phyloP scores from a whole-genome alignment of 2,113 vertebrate genomes.

The Lucifuga dentata region DNA sequence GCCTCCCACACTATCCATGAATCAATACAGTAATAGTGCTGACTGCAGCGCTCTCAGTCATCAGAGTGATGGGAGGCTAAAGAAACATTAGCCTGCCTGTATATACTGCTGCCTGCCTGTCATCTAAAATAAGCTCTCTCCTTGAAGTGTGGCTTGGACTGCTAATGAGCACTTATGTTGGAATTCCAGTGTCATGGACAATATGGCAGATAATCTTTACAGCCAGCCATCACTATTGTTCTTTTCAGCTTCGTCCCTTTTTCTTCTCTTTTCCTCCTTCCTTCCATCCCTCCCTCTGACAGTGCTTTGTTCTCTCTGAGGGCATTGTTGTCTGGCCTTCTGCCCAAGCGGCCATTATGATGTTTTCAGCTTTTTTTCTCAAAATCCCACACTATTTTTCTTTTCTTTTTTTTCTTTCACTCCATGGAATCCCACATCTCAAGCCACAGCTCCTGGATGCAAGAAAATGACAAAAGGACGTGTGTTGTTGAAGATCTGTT shows the following conservation, averaged over 20 bases:
- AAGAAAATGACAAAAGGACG: neutral
- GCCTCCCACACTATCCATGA: conserved; percentile 53
- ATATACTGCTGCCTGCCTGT: conserved; percentile 26
- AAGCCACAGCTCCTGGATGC: neutral
- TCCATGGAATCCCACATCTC: conserved; percentile 17
- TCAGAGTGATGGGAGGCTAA: conserved; percentile 31
- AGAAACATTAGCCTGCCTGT: conserved; percentile 61
- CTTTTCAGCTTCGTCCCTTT: conserved; percentile 15
- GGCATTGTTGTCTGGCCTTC: conserved; percentile 61
- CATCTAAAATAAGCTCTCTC: conserved; percentile 76
- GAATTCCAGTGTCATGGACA: conserved; percentile 34
- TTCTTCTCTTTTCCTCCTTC: conserved; percentile 1
- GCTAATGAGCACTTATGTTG: conserved; percentile 70
- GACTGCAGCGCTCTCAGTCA: conserved; percentile 62
- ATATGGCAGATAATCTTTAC: conserved; percentile 60
- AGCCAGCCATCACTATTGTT: conserved; percentile 16
- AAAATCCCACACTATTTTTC: conserved; percentile 41
- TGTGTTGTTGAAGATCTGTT: conserved; percentile 13
- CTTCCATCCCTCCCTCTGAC: conserved; percentile 16
- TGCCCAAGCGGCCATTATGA: conserved; percentile 67
- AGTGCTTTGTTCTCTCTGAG: conserved; percentile 54
- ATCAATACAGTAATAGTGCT: conserved; percentile 80
- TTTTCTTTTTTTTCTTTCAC: conserved; percentile 18
- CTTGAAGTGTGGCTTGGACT: conserved; percentile 77
- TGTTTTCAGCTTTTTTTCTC: conserved; percentile 58